phyloP scores from a whole-genome alignment of 2,113 vertebrate species.

The Phodopus roborovskii region DNA sequence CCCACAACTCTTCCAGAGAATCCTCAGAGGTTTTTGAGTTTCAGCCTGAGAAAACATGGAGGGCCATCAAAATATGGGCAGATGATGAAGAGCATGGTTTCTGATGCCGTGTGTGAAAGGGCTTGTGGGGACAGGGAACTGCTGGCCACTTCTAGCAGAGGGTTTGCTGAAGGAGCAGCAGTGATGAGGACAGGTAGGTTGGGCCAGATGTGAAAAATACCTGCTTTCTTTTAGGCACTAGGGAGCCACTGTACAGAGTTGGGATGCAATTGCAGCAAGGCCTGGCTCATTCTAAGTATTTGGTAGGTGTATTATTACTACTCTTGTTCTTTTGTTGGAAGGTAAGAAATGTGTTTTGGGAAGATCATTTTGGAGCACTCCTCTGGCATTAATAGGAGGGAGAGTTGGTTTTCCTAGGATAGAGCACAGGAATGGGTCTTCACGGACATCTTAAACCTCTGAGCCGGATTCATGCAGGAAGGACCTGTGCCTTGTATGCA shows the following conservation, averaged over 20 bases:
- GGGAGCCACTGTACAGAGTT: background rate
- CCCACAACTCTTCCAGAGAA: background rate
- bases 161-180: background rate
- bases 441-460: background rate
- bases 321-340: background rate
- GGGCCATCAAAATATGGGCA: background rate
- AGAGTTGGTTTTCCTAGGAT: background rate
- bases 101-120: background rate
- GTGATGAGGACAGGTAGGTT: background rate
- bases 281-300: background rate
- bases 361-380: background rate
- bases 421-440: background rate
- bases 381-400: background rate
- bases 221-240: background rate
- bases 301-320: rapidly evolving
- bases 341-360: background rate
- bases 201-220: background rate
- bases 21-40: background rate
- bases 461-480: background rate
- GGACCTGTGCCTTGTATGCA: background rate
- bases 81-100: background rate
- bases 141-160: background rate
- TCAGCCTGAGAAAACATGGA: background rate
- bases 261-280: background rate
- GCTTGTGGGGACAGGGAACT: background rate